Evolutionary conservation across 1,140 invertebrate species (phyloP).

Genomic region (Pseudoatta argentina): DNA sequence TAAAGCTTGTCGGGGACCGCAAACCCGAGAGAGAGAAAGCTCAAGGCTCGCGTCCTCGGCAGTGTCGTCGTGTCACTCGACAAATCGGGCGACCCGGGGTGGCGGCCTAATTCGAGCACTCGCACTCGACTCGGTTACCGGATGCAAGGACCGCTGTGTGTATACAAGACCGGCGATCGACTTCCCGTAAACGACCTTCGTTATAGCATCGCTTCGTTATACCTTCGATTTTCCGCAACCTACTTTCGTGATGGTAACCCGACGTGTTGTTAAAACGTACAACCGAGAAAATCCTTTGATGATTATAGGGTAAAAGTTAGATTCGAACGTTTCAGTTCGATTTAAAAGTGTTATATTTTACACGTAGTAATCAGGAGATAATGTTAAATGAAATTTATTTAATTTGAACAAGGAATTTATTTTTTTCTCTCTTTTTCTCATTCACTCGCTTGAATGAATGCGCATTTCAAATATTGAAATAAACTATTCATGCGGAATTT

Average conservation of each 20-base stretch:
- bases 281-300: constrained; percentile 18
- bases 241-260: not conserved
- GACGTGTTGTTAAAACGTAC: constrained; percentile 5
- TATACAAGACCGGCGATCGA: constrained; percentile 19
- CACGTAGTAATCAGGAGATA: not conserved
- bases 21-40: constrained; percentile 18
- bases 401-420: not conserved
- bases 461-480: not conserved
- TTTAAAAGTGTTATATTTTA: not conserved
- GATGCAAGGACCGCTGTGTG: constrained; percentile 22
- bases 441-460: not conserved
- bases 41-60: not conserved
- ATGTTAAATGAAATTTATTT: constrained; percentile 6
- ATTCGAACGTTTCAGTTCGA: not conserved
- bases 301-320: not conserved
- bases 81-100: constrained; percentile 43
- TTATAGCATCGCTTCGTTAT: constrained; percentile 16
- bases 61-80: constrained; percentile 16
- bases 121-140: constrained; percentile 39
- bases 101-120: constrained; percentile 45
- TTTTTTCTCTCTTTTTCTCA: not conserved
- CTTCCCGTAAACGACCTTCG: constrained; percentile 37
- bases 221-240: constrained; percentile 19
- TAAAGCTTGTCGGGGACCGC: constrained; percentile 51
- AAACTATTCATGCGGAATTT: constrained; percentile 7